Conservation (phyloP, 2,797 vertebrate species). For the Otus scops region DNA sequence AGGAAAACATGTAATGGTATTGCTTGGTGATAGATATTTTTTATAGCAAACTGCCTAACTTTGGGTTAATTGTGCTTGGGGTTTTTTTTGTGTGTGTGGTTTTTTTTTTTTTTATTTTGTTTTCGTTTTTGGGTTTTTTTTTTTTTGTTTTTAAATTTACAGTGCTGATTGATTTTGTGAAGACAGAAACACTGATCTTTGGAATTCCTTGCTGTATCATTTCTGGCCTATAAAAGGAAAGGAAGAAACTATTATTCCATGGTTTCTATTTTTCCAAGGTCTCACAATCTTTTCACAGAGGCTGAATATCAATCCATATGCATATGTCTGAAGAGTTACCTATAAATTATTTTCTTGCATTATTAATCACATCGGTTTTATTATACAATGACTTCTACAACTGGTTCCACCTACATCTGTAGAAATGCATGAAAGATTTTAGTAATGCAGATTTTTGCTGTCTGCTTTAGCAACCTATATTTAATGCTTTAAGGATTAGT, state of each 20-base stretch:
- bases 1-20: background rate
- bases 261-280: background rate
- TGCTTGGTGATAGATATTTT: background rate
- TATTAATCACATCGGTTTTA: constrained; percentile 38
- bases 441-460: constrained; percentile 55
- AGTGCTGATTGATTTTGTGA: background rate
- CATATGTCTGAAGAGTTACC: constrained; percentile 1
- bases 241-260: background rate
- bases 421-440: constrained; percentile 58
- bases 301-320: background rate
- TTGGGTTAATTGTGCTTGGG: background rate
- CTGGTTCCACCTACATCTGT: constrained; percentile 41
- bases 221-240: background rate
- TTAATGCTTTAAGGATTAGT: constrained; percentile 57
- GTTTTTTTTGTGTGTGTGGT: background rate
- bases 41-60: background rate
- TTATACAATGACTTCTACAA: constrained; percentile 27
- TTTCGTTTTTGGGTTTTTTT: too few relatives aligned
- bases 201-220: background rate
- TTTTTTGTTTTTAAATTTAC: background rate
- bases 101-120: too few relatives aligned
- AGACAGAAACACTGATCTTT: background rate
- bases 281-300: background rate
- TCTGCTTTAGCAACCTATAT: constrained; percentile 59
- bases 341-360: constrained; percentile 56